phyloP scores from a whole-genome alignment of 2,113 vertebrate genomes.

The Emydocephalus ijimae region DNA sequence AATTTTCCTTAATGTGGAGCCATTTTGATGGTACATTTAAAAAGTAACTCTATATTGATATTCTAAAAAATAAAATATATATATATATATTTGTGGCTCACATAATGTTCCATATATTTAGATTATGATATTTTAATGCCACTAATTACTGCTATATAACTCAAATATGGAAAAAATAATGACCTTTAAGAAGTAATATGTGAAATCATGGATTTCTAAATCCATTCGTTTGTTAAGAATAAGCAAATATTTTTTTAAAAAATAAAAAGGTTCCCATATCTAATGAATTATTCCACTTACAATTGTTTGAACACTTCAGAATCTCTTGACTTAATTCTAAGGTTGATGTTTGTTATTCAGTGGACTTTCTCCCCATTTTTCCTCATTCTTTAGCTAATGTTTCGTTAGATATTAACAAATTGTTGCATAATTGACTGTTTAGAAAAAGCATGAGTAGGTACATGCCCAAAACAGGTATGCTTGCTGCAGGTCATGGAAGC shows the following conservation, averaged over 20 bases:
- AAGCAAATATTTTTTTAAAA: background rate
- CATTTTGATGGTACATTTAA: background rate
- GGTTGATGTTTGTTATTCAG: slow-evolving; percentile 42
- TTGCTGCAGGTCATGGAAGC: slow-evolving; percentile 37
- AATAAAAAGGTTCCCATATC: background rate
- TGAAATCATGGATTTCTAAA: background rate
- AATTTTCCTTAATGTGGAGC: background rate
- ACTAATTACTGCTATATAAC: background rate
- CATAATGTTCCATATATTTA: background rate
- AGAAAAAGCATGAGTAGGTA: slow-evolving; percentile 35
- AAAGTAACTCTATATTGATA: background rate
- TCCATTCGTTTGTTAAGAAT: background rate
- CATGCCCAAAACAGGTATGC: slow-evolving; percentile 31
- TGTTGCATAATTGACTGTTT: slow-evolving; percentile 47
- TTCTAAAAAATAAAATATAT: background rate
- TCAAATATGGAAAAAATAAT: background rate
- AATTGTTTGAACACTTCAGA: background rate
- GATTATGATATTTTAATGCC: background rate
- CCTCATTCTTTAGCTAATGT: slow-evolving; percentile 35
- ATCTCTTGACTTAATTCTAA: slow-evolving; percentile 2
- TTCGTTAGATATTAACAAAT: slow-evolving; percentile 43
- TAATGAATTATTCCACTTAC: background rate
- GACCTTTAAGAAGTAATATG: background rate
- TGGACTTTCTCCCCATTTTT: slow-evolving; percentile 42
- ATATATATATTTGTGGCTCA: background rate